These are phyloP conservation scores for Drosophila nr. fundita DNA, from an alignment of 2,888 invertebrate species.

Conservation along the genomic window DNA sequence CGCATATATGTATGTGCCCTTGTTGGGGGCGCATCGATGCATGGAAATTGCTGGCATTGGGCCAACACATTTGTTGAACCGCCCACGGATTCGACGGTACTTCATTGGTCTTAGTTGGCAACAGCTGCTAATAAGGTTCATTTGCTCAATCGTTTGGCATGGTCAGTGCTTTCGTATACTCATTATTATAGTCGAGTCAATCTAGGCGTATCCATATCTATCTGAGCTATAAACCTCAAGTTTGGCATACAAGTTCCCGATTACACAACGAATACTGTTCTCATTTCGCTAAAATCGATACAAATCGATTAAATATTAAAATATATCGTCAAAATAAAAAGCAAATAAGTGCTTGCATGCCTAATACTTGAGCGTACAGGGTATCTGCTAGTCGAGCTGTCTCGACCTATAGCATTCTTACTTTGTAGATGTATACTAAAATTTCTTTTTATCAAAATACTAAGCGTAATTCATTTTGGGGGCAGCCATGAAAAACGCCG, in stretches of 20 bases:
- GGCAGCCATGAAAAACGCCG: slow-evolving; percentile 2
- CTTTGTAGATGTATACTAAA: background rate
- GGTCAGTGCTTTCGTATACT: slow-evolving; percentile 56
- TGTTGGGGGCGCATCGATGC: slow-evolving; percentile 25
- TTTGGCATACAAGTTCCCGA: background rate
- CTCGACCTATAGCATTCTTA: background rate
- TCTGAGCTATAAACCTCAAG: background rate
- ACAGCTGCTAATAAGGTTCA: slow-evolving; percentile 65
- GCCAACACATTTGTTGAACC: slow-evolving; percentile 39
- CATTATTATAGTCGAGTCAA: background rate
- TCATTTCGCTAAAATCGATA: background rate
- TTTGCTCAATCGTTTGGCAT: slow-evolving; percentile 55
- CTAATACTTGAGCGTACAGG: background rate
- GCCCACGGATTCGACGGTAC: slow-evolving; percentile 27
- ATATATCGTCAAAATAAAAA: background rate
- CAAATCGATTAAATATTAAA: background rate
- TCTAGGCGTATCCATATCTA: background rate
- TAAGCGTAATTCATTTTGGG: slow-evolving; percentile 1
- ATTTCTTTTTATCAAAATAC: slow-evolving; percentile 5
- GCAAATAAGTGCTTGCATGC: background rate
- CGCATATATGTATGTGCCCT: slow-evolving; percentile 41
- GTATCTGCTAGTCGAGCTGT: background rate
- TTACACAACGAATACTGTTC: background rate
- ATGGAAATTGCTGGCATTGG: slow-evolving; percentile 36
- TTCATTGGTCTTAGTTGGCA: slow-evolving; percentile 54